Percentiles rank a stretch among this genome's conserved stretches.
phyloP scores from a whole-genome alignment of 2,113 vertebrate species.

The Nematolebias whitei region DNA sequence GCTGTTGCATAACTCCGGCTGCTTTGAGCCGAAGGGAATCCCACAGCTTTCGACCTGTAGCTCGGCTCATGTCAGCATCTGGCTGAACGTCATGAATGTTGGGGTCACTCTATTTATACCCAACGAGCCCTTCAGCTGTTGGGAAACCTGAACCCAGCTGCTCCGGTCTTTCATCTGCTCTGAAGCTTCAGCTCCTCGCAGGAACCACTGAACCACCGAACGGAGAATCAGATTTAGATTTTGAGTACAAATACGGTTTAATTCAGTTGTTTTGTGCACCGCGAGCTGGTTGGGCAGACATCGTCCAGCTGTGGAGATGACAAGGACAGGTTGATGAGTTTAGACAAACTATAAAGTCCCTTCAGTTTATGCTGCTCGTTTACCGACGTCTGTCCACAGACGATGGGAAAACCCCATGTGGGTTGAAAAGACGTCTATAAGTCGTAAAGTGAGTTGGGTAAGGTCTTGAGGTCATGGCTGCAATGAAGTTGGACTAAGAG shows the following conservation, averaged over 20 bases:
- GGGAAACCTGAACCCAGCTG: conserved; percentile 21
- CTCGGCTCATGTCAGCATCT: conserved; percentile 5
- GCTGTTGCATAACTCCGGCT: conserved; percentile 32
- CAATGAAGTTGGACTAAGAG: too few species aligned
- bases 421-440: too few species aligned
- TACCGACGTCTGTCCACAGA: too few species aligned
- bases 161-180: not conserved
- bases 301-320: too few species aligned
- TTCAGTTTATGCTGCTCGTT: too few species aligned
- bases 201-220: not conserved
- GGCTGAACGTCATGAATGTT: not conserved
- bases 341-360: too few species aligned
- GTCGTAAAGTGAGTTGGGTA: too few species aligned
- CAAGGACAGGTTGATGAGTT: too few species aligned
- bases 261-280: too few species aligned
- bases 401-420: too few species aligned
- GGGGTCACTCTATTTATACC: conserved; percentile 23
- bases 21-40: conserved; percentile 12
- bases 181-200: not conserved
- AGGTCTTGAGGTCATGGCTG: too few species aligned
- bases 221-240: not conserved
- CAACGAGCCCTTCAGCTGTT: not conserved
- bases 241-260: not conserved
- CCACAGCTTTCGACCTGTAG: not conserved
- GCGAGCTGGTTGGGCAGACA: too few species aligned